These are phyloP conservation scores for Babylonia areolata DNA, from an alignment of 1,140 invertebrate genomes.

Conservation along the genomic window DNA sequence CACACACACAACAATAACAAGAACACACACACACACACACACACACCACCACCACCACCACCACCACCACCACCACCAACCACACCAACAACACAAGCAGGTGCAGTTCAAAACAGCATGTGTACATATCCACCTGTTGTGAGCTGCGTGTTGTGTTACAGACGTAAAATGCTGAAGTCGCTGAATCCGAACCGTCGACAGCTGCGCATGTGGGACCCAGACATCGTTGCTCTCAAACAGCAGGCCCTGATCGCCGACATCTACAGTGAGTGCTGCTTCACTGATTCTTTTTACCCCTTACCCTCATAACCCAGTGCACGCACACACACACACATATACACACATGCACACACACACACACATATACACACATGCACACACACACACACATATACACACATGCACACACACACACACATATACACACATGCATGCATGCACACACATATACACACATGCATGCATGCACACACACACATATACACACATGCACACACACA, in stretches of 20 bases:
- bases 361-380: conserved; percentile 4
- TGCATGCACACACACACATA: too few relatives aligned
- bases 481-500: too few relatives aligned
- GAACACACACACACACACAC: too few relatives aligned
- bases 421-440: too few relatives aligned
- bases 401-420: too few relatives aligned
- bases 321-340: neutral
- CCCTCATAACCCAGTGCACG: neutral
- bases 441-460: too few relatives aligned
- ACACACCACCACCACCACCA: too few relatives aligned
- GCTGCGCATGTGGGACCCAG: conserved; percentile 72
- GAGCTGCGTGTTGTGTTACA: conserved; percentile 50
- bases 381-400: conserved; percentile 15
- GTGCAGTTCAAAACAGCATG: too few relatives aligned
- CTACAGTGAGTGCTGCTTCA: conserved; percentile 54
- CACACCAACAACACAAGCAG: too few relatives aligned
- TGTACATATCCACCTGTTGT: neutral
- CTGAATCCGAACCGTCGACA: conserved; percentile 64
- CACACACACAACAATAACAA: too few relatives aligned
- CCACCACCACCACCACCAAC: too few relatives aligned
- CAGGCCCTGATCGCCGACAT: conserved; percentile 65
- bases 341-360: conserved; percentile 19
- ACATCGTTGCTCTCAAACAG: conserved; percentile 70
- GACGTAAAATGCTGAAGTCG: conserved; percentile 64
- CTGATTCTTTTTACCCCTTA: neutral